Percentiles rank a stretch among this genome's conserved stretches.
Conservation (phyloP, 64 coral and sea anemone genomes). For the Astreopora myriophthalma region DNA sequence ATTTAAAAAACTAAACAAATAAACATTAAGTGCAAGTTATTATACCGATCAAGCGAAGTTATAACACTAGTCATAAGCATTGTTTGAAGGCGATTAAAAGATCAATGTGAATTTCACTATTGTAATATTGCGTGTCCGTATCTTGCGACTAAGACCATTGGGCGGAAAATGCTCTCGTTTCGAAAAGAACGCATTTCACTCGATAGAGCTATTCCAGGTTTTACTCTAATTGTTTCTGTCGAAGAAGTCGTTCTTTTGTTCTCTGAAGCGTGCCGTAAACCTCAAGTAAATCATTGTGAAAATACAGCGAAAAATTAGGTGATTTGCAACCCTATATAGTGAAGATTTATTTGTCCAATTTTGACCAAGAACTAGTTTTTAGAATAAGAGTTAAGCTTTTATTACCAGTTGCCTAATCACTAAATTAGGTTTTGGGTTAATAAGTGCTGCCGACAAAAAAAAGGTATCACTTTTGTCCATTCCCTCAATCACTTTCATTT, state of each 20-base stretch:
- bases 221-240: background rate
- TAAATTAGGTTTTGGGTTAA: no score
- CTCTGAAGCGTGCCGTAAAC: no score
- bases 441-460: no score
- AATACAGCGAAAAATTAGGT: no score
- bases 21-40: background rate
- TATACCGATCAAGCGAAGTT: background rate
- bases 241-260: background rate
- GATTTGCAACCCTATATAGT: no score
- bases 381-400: no score
- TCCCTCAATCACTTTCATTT: background rate
- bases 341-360: no score
- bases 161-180: background rate
- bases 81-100: slow-evolving; percentile 5
- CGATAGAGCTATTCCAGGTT: background rate
- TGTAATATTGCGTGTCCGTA: background rate
- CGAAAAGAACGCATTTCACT: background rate
- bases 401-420: no score
- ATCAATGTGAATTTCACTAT: background rate
- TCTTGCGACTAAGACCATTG: background rate
- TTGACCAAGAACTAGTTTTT: no score
- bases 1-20: background rate
- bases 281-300: no score
- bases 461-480: background rate
- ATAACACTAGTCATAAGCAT: background rate